Conservation (phyloP, 2,113 vertebrate genomes). For the Zootoca vivipara region DNA sequence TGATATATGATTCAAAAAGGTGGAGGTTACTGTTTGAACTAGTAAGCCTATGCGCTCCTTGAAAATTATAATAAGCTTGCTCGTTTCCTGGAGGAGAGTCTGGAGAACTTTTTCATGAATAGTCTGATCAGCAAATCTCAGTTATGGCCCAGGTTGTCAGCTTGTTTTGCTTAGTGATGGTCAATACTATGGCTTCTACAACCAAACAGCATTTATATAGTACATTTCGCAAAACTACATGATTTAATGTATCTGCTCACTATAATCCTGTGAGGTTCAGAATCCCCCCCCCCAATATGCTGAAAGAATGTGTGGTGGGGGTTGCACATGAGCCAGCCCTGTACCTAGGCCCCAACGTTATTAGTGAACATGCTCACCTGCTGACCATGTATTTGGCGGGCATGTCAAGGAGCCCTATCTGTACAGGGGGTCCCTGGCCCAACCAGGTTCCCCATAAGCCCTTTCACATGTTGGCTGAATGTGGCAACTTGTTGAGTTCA, state of each 20-base stretch:
- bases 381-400: neutral
- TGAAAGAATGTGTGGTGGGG: too few species aligned
- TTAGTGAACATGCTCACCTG: neutral
- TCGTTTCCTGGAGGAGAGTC: neutral
- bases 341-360: too few species aligned
- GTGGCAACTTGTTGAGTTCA: too few species aligned
- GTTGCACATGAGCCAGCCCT: too few species aligned
- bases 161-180: neutral
- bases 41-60: conserved; percentile 10
- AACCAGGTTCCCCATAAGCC: neutral
- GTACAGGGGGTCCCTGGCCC: neutral
- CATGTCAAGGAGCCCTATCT: neutral
- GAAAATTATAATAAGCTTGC: conserved; percentile 14
- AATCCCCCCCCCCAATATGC: too few species aligned
- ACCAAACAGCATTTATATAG: neutral
- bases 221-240: neutral
- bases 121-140: neutral
- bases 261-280: too few species aligned
- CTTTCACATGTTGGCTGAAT: too few species aligned
- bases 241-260: too few species aligned
- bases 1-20: conserved; percentile 31
- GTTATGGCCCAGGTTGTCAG: neutral
- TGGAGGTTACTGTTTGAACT: neutral
- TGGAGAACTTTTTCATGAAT: neutral
- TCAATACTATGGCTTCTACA: neutral